Evolutionary conservation across 2,113 vertebrate genomes (phyloP).

Genomic region (Oryzias javanicus): DNA sequence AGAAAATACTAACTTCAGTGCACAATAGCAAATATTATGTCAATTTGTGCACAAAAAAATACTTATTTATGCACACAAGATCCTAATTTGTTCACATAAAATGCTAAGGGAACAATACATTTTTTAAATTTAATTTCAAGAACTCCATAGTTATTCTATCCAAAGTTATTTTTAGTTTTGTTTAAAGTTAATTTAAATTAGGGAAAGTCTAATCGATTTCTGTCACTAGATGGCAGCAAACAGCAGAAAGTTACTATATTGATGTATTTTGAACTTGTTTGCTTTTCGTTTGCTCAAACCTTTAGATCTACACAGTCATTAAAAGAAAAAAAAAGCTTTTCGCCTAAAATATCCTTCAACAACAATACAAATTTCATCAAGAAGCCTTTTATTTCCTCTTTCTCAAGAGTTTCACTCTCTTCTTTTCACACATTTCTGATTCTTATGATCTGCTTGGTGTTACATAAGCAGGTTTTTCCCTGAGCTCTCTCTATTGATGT

Average conservation of each 20-base stretch:
- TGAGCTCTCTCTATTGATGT: conserved; percentile 41
- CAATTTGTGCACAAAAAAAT: no score
- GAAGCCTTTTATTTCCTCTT: conserved; percentile 28
- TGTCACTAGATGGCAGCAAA: conserved; percentile 64
- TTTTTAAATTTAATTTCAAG: no score
- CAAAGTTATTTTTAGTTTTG: no score
- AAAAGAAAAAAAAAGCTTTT: not conserved
- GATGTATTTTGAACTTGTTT: not conserved
- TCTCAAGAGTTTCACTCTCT: conserved; percentile 49
- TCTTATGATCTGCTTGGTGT: conserved; percentile 31
- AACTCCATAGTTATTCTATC: no score
- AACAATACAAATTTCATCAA: not conserved
- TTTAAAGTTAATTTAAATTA: no score
- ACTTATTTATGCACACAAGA: no score
- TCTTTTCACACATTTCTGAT: conserved; percentile 19
- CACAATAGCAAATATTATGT: no score
- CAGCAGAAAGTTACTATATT: not conserved
- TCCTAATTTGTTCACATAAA: no score
- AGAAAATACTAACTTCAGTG: no score
- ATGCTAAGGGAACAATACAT: no score
- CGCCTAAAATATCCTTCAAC: not conserved
- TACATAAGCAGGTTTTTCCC: conserved; percentile 62
- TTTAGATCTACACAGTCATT: not conserved
- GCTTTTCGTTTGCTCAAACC: not conserved
- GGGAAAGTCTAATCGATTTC: not conserved